Conservation (phyloP, 2,113 vertebrate species). For the Sturnus vulgaris region DNA sequence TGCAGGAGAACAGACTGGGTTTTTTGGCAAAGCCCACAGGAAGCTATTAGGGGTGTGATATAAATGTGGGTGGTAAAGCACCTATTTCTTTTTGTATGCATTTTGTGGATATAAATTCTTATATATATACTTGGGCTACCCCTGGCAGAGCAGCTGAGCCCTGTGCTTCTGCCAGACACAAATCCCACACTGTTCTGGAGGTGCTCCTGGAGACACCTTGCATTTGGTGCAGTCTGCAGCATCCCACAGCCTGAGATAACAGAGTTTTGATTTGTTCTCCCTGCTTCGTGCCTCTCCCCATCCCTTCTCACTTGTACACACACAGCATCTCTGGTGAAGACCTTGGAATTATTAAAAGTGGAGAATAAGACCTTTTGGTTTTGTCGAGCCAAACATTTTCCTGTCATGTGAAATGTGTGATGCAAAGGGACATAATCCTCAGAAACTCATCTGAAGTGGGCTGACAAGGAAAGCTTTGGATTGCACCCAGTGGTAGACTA, state of each 20-base stretch:
- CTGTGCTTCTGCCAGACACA: not conserved
- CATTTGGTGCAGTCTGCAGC: not conserved
- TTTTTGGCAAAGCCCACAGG: not conserved
- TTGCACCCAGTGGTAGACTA: not conserved
- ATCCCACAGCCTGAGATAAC: not conserved
- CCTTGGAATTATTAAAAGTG: not conserved
- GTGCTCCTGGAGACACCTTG: not conserved
- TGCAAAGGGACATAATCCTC: not conserved
- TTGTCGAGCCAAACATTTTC: not conserved
- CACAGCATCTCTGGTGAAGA: not conserved
- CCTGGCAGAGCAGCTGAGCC: not conserved
- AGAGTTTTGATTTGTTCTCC: accelerated
- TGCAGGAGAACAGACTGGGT: accelerated
- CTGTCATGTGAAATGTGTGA: not conserved
- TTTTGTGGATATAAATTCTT: not conserved
- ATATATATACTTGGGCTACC: not conserved
- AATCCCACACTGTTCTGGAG: accelerated
- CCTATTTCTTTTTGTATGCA: not conserved
- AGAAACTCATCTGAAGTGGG: not conserved
- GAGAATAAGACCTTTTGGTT: not conserved
- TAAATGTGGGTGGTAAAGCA: not conserved
- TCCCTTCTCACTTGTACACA: not conserved
- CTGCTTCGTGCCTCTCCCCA: not conserved
- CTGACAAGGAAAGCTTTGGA: not conserved
- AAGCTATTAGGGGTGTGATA: not conserved